Evolutionary conservation across 2,888 invertebrate species (phyloP), one percentile per base, ranked within the genome.

Genomic region (Cecidostiba fungosa): DNA sequence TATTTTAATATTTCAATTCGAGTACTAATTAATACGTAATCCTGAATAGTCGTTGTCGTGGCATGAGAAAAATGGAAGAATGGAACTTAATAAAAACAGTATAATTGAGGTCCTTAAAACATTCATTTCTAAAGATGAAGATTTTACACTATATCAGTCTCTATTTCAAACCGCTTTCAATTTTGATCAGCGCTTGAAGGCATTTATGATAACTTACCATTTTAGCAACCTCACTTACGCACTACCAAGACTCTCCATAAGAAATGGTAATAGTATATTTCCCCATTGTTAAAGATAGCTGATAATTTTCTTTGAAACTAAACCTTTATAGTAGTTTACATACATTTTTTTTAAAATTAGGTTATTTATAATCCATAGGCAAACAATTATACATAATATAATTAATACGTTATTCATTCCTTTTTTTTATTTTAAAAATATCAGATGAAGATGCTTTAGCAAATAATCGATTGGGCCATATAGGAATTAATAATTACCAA

Each of bases 1-100:
- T 4, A 77, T 36, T 39, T 2, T 43, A 43, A 77, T 62, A 39
- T 16, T 47, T 78, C 16, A 80, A 50, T 23, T 72, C n/a, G 23
- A 54, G 16, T 6, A 14, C 43, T 43, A 43, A 43, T 12, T 66
- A 19, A 39, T 16, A 43, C 62, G 8, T 54, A 54, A 54, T 10
- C 2, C 1, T 47, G 12, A 12, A 43, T 8, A 39, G 39, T 62
- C n/a, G n/a, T n/a, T n/a, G n/a, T n/a, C n/a, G n/a, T n/a, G n/a
- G n/a, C n/a, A 32, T 12, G 32, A 78, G 10, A 19, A 14, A 2
- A 73, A 26, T 1, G 29, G 16, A 59, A 6, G n/a, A n/a, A n/a
- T n/a, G n/a, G n/a, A 8, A 0, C 26, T 62, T 1, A 29, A 39
- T 26, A 26, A 73, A 59, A 19, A 19, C 19, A 54, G 12, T 14